Evolutionary conservation across 1,140 invertebrate species (phyloP).

Genomic region (Bombus pyrosoma): DNA sequence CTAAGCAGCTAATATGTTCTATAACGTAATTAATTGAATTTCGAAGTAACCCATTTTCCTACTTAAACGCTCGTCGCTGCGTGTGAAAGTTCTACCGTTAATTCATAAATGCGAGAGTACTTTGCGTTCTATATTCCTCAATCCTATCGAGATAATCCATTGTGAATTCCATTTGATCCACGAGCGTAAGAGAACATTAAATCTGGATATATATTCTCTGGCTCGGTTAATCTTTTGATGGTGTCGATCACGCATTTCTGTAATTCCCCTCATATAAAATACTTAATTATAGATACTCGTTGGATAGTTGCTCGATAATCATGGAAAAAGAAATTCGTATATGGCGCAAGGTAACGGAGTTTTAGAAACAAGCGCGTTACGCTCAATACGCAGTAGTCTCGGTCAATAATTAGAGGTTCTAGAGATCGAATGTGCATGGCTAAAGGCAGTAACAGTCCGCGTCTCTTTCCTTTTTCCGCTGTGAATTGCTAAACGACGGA

Average conservation of each 20-base stretch:
- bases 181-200: not conserved
- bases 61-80: not conserved
- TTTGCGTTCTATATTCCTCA: not conserved
- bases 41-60: not conserved
- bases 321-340: not conserved
- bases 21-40: no score
- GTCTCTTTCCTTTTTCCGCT: not conserved
- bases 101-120: not conserved
- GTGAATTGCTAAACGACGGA: not conserved
- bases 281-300: not conserved
- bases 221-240: not conserved
- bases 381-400: not conserved
- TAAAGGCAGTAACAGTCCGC: not conserved
- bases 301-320: not conserved
- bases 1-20: no score
- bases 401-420: slow-evolving; percentile 30
- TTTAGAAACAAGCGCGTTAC: slow-evolving; percentile 19
- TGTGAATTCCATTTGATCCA: not conserved
- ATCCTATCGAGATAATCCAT: not conserved
- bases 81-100: not conserved
- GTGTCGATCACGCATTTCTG: not conserved
- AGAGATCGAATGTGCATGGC: not conserved
- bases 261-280: not conserved
- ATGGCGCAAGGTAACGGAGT: not conserved
- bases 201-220: not conserved